Conservation (phyloP, 2,113 vertebrate species). For the Epinephelus fuscoguttatus region DNA sequence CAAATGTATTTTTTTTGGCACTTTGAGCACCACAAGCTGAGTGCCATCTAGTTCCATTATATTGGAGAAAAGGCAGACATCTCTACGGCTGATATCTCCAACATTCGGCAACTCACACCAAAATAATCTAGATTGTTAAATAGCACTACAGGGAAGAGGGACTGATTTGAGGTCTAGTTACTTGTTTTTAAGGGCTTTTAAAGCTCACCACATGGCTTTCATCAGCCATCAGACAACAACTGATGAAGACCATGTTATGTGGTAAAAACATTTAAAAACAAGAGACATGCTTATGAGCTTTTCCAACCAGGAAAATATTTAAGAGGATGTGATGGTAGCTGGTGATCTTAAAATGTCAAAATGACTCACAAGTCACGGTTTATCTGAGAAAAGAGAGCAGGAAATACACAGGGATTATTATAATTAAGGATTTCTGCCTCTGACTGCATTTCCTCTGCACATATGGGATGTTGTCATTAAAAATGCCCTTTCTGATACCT, state of each 20-base stretch:
- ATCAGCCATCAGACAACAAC: background rate
- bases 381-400: background rate
- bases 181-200: background rate
- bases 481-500: constrained; percentile 3
- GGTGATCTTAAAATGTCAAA: constrained; percentile 62
- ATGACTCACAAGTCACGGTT: background rate
- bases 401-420: background rate
- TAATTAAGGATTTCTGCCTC: background rate
- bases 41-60: no score
- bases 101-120: no score
- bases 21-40: no score
- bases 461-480: constrained; percentile 8
- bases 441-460: background rate
- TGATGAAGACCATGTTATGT: background rate
- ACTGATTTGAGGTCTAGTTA: no score
- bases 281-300: background rate
- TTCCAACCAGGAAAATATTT: background rate
- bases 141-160: no score
- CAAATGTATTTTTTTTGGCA: no score
- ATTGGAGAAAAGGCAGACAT: no score
- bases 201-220: background rate
- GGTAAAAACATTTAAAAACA: background rate
- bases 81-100: no score
- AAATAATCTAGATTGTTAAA: no score
- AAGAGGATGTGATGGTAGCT: background rate